Evolutionary conservation across 1,140 invertebrate genomes (phyloP).

Genomic region (Acromyrmex charruanus): DNA sequence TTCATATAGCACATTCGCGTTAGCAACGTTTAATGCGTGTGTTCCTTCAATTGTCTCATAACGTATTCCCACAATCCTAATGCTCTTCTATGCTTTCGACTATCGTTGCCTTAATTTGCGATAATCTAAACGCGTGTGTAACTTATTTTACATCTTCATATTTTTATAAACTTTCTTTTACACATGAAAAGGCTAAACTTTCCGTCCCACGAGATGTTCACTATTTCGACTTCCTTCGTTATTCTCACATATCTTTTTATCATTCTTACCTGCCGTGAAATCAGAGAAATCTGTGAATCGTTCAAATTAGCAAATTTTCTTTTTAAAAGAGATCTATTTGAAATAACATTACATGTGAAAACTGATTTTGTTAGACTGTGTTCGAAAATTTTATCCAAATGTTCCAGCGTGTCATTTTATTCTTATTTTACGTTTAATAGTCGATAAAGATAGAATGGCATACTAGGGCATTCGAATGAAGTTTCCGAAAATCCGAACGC

Average conservation of each 20-base stretch:
- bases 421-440: too few relatives aligned
- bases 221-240: constrained; percentile 58
- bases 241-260: constrained; percentile 65
- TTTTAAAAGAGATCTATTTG: not conserved
- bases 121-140: constrained; percentile 70
- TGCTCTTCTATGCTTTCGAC: constrained; percentile 61
- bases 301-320: constrained; percentile 32
- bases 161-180: constrained; percentile 75
- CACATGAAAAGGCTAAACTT: constrained; percentile 68
- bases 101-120: constrained; percentile 71
- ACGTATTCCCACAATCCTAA: constrained; percentile 64
- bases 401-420: too few relatives aligned
- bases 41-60: constrained; percentile 60
- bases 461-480: too few relatives aligned
- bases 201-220: constrained; percentile 66
- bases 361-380: not conserved
- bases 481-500: too few relatives aligned
- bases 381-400: too few relatives aligned
- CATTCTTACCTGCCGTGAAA: constrained; percentile 29
- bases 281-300: constrained; percentile 38
- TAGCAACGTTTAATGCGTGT: constrained; percentile 75
- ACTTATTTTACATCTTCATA: constrained; percentile 64
- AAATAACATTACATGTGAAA: not conserved
- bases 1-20: constrained; percentile 67
- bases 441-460: too few relatives aligned